Percentiles rank a stretch among this genome's conserved stretches.
These are phyloP conservation scores for Nyctereutes procyonoides DNA, from an alignment of 2,113 vertebrate genomes.

Conservation along the genomic window DNA sequence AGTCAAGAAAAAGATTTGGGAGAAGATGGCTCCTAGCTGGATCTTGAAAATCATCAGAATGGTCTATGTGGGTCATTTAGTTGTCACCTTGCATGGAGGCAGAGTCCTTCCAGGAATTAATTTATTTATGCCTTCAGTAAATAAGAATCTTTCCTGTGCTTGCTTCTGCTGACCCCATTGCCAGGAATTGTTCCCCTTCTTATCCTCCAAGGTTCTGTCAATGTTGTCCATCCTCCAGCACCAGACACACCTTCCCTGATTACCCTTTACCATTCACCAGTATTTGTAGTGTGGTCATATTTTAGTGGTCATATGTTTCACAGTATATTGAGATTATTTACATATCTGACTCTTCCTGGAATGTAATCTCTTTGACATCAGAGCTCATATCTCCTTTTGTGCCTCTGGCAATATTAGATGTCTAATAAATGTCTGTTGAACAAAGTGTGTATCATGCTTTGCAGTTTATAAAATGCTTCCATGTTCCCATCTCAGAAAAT, in stretches of 20 bases:
- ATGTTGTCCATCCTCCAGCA: neutral
- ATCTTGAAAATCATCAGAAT: neutral
- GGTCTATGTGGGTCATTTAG: neutral
- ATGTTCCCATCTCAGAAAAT: neutral
- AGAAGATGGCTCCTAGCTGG: neutral
- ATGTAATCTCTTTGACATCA: neutral
- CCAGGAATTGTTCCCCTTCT: neutral
- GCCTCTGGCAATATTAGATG: neutral
- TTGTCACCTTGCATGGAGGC: neutral
- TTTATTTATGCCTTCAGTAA: neutral
- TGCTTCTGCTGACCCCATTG: neutral
- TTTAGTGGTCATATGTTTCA: neutral
- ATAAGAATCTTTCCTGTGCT: neutral
- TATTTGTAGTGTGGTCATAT: neutral
- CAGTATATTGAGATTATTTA: neutral
- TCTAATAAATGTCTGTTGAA: conserved; percentile 17
- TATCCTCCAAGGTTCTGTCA: neutral
- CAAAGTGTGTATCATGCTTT: neutral
- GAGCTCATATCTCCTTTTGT: neutral
- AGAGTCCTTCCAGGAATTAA: neutral
- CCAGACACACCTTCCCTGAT: neutral
- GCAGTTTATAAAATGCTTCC: neutral
- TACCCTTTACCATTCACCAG: neutral
- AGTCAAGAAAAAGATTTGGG: neutral
- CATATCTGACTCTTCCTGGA: neutral